Conservation (phyloP, 2,113 vertebrate species). For the Oryctolagus cuniculus region mOryCun1.1 NC_091453.1:108708001-108708500, state of each 20-base stretch:
- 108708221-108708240: slow-evolving; percentile 45
- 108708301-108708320: slow-evolving; percentile 9
- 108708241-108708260: slow-evolving; percentile 4
- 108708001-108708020: not conserved
- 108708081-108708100: not conserved
- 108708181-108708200: not conserved
- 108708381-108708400: slow-evolving; percentile 41
- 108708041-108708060: slow-evolving; percentile 29
- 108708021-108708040: not conserved
- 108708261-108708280: not conserved
- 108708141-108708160: slow-evolving; percentile 4
- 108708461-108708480: slow-evolving; percentile 20
- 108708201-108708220: not conserved
- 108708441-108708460: slow-evolving; percentile 32
- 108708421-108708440: not conserved
- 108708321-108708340: not conserved
- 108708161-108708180: not conserved
- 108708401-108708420: not conserved
- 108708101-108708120: slow-evolving; percentile 10
- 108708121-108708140: slow-evolving; percentile 23
- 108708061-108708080: slow-evolving; percentile 4
- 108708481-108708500: slow-evolving; percentile 59
- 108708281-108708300: not conserved
- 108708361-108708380: slow-evolving; percentile 52
- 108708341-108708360: not conserved